Base-by-base conservation (phyloP, 2,113 vertebrate genomes). In the Casuarius casuarius region DNA sequence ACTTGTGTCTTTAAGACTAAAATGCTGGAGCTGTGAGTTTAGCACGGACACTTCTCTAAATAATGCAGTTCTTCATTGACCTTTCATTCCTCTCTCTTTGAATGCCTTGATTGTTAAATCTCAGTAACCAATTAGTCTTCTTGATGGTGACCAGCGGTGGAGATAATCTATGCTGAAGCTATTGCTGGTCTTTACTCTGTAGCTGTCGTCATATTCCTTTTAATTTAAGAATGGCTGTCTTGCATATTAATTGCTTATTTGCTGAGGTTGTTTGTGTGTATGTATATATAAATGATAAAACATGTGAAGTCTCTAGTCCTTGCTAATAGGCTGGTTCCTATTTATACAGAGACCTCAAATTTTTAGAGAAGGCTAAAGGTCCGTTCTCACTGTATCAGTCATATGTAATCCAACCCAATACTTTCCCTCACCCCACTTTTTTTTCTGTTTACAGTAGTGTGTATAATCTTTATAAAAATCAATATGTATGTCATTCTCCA, bases 101-200 rank as follows among this genome's bases (percentile, higher is more conserved):
- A 94, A 94, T 94, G 83, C 56, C 52, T 72, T 81, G 66, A 51
- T 75, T 92, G 83, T 95, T 94, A 82, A 93, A 87, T 91, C 83
- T 83, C 35, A 56, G 68, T 78, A 89, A 73, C 94, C 88, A 93
- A 44, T 93, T 90, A 95, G 79, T 90, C 76, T 75, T 89, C 51
- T 56, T 89, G 86, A 89, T 79, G 80, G 90, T 84, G 77, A 81
- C 83, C 68, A 87, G 79, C 70, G 61, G 63, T 90, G 51, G 65
- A 84, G 88, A 65, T 89, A 90, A 87, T 81, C 65, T 91, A 5
- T 87, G 44, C 61, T 44, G 58, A 84, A 95, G 52, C 70, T 89
- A 8, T 65, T 93, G 80, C 61, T 94, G 35, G 54, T 82, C 78
- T 91, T 92, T 79, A 66, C 58, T 86, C 82, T 92, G 46, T 75